Base-by-base conservation (phyloP, 2,888 invertebrate genomes). In the Epistrophe grossulariae region DNA sequence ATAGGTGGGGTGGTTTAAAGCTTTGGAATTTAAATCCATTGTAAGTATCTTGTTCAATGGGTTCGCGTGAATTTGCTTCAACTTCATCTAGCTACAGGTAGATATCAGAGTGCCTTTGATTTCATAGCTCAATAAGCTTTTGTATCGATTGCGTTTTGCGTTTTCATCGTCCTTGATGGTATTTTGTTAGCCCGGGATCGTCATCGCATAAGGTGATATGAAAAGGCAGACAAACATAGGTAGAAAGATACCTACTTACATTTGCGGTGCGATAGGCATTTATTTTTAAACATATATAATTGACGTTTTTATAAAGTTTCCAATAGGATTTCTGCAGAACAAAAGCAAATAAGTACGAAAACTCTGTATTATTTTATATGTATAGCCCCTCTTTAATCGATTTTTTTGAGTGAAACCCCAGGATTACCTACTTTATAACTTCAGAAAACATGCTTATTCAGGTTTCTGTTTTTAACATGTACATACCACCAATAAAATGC, bases 51-150 rank as follows among this genome's bases (percentile, higher is more conserved):
- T 79, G 76, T 84, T 84, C 71, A 83, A 77, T 79, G 64, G 60
- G 43, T 87, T 87, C 72, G 83, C 79, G 82, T 76, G 74, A 74
- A 87, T 71, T 24, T 74, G 52, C 52, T 74, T 24, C 50, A 17
- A 57, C 57, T 70, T 31, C 83, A 82, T 40, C 59, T 72, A 31
- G 64, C 79, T 62, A 83, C 83, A 79, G 79, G 76, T 83, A 59
- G 76, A 24, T 83, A 59, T 71, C 78, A 71, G n/a, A n/a, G 76
- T 66, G 74, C 87, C 87, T 87, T 87, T 87, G 87, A 87, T 87
- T 87, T 87, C 79, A 87, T 83, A 76, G 72, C 82, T 87, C 64
- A 83, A 73, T 77, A 79, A 79, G 82, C 68, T 87, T 82, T 79
- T 24, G 66, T 79, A 87, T 87, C 83, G 79, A 87, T 87, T 83